These are phyloP conservation scores for Dicerorhinus sumatrensis DNA, from an alignment of 2,113 vertebrate species.

Conservation along the genomic window DNA sequence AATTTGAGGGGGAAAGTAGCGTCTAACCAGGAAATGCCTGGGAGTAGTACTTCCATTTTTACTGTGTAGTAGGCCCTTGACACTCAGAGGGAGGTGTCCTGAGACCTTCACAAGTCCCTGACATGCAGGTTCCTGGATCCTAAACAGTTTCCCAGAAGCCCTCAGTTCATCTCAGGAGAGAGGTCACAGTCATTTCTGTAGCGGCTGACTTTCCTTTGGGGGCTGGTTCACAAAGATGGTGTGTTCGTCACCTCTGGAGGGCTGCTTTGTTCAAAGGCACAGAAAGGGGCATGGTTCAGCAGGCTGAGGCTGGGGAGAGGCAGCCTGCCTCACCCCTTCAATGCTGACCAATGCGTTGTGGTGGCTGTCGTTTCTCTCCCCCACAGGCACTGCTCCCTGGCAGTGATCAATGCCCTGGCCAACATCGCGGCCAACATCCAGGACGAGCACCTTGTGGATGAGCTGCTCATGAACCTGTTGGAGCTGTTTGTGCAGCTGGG, in stretches of 20 bases:
- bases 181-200: neutral
- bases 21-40: neutral
- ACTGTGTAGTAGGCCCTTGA: neutral
- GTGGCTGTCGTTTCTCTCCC: neutral
- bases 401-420: constrained; percentile 97
- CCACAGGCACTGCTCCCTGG: constrained; percentile 95
- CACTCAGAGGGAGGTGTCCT: neutral
- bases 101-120: neutral
- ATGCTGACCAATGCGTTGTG: neutral
- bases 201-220: neutral
- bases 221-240: neutral
- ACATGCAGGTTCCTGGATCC: neutral
- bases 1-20: neutral
- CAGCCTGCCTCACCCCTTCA: neutral
- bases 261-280: neutral
- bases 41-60: neutral
- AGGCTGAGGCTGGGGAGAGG: neutral
- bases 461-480: constrained; percentile 96
- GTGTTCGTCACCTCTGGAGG: neutral
- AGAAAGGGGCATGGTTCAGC: neutral
- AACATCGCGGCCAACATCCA: constrained; percentile 98
- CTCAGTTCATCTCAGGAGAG: neutral
- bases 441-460: constrained; percentile 95
- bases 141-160: neutral
- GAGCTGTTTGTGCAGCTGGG: constrained; percentile 98